Evolutionary conservation across 2,113 vertebrate species (phyloP).

Genomic region (Conger conger): DNA sequence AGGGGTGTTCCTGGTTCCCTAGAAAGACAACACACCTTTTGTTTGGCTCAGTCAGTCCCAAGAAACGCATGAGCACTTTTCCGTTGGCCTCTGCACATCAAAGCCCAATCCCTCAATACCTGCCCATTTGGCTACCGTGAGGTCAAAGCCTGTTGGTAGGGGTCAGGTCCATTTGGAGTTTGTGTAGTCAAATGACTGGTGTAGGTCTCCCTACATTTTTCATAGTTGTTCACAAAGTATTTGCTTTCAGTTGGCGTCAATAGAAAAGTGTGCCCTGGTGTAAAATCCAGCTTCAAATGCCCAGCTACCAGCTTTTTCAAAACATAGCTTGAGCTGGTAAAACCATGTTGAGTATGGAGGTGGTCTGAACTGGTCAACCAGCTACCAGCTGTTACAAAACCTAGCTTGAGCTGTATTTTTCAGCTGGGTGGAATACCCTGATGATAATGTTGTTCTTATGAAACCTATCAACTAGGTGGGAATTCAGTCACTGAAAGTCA

Average conservation of each 20-base stretch:
- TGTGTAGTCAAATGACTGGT: not conserved
- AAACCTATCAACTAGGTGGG: not conserved
- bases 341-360: too few species aligned
- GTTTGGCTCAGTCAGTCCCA: constrained; percentile 33
- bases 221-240: not conserved
- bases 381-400: too few species aligned
- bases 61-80: not conserved
- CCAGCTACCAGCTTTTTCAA: too few species aligned
- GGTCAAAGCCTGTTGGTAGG: not conserved
- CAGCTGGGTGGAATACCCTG: too few species aligned
- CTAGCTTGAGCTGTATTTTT: too few species aligned
- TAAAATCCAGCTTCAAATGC: too few species aligned
- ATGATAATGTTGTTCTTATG: not conserved
- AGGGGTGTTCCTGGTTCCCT: not conserved
- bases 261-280: not conserved
- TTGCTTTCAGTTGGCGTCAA: not conserved
- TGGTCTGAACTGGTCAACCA: too few species aligned
- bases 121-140: not conserved
- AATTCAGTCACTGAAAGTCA: not conserved
- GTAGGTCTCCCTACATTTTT: not conserved
- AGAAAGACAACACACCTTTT: constrained; percentile 45
- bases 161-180: not conserved
- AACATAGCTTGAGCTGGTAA: too few species aligned
- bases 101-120: not conserved
- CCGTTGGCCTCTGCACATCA: not conserved